Evolutionary conservation across 1,140 invertebrate species (phyloP).

Genomic region (Temnothorax longispinosus): DNA sequence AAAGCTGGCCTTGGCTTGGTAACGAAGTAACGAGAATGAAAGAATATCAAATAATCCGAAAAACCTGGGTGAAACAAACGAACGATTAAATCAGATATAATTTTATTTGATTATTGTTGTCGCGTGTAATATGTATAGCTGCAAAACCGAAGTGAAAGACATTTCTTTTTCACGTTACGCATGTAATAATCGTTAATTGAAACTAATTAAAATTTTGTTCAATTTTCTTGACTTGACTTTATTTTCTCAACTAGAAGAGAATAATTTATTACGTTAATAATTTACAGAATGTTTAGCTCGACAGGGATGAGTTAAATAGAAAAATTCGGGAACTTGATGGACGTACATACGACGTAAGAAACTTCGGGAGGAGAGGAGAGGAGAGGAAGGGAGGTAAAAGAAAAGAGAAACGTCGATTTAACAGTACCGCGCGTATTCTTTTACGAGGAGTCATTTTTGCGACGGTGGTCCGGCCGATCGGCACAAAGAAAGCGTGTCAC

Average conservation of each 20-base stretch:
- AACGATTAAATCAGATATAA: background rate
- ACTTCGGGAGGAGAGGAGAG: background rate
- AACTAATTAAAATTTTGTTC: background rate
- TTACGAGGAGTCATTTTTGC: constrained; percentile 60
- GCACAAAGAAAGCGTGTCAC: constrained; percentile 80
- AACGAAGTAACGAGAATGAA: constrained; percentile 14
- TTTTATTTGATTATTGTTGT: background rate
- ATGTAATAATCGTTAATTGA: background rate
- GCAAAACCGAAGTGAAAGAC: background rate
- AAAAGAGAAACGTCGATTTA: constrained; percentile 12
- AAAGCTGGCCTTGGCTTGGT: constrained; percentile 7
- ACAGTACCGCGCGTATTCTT: constrained; percentile 29
- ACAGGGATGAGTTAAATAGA: background rate
- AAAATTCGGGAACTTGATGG: background rate
- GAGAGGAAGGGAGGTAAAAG: background rate
- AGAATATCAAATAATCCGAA: background rate
- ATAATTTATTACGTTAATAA: background rate
- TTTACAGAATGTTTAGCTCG: background rate
- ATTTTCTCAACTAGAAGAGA: background rate
- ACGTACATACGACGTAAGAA: background rate
- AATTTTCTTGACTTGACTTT: background rate
- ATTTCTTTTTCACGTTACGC: background rate
- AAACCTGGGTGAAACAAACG: background rate
- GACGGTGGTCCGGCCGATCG: constrained; percentile 42
- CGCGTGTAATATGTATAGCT: background rate